Conservation (phyloP, 2,888 invertebrate genomes). For the Argyra leucocephala region DNA sequence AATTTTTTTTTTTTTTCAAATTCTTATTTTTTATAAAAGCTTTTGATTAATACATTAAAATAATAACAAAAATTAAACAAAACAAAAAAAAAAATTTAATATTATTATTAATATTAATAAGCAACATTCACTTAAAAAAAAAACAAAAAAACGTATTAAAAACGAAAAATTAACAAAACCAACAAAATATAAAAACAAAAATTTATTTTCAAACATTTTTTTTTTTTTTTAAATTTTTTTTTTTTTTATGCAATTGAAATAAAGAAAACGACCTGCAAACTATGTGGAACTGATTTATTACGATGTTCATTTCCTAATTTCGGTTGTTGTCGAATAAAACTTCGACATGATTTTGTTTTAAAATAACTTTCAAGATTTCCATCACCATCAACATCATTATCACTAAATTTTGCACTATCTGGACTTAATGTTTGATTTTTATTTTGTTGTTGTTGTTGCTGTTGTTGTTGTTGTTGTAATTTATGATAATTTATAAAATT, state of each 20-base stretch:
- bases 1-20: conserved; percentile 15
- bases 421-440: conserved; percentile 23
- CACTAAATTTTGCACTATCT: conserved; percentile 26
- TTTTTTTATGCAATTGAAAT: conserved; percentile 11
- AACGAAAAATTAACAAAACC: conserved; percentile 3
- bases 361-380: conserved; percentile 28
- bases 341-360: conserved; percentile 31
- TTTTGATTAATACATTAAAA: not conserved
- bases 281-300: conserved; percentile 33
- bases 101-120: too few relatives aligned
- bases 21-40: conserved; percentile 14
- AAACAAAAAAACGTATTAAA: too few relatives aligned
- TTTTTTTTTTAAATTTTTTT: not conserved
- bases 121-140: conserved; percentile 11
- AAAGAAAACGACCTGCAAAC: conserved; percentile 28
- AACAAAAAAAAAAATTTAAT: too few relatives aligned
- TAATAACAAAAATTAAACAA: too few relatives aligned
- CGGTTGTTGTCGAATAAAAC: conserved; percentile 28
- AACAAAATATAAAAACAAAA: not conserved
- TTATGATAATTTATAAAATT: not conserved
- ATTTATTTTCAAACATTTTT: too few relatives aligned
- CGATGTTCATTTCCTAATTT: conserved; percentile 31
- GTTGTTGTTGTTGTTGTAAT: conserved; percentile 12
- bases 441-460: conserved; percentile 5
- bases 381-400: conserved; percentile 17